Evolutionary conservation across 2,113 vertebrate species (phyloP).

Genomic region (Apodemus sylvaticus): DNA sequence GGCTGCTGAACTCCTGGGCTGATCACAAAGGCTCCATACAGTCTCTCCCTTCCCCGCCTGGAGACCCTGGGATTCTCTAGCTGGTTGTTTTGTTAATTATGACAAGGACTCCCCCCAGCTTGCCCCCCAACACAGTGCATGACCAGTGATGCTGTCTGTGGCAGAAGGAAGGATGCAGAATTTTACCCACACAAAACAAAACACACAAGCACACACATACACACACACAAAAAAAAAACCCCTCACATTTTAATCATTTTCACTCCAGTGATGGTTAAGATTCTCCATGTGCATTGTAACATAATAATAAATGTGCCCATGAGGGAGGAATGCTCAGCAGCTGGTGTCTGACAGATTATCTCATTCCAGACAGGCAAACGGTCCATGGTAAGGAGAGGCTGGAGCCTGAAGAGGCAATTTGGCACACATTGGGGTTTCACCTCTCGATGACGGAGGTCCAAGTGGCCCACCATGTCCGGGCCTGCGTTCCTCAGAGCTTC

Average conservation of each 20-base stretch:
- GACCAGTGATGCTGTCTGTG: conserved; percentile 47
- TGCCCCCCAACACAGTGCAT: accelerated
- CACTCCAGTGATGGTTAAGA: conserved; percentile 77
- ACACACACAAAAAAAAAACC: too few relatives aligned
- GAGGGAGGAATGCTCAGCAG: conserved; percentile 85
- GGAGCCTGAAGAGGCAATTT: conserved; percentile 77
- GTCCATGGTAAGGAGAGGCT: conserved; percentile 76
- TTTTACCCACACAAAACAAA: conserved; percentile 53
- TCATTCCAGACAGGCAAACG: conserved; percentile 84
- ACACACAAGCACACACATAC: background rate
- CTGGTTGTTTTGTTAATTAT: conserved; percentile 55
- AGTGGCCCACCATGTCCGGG: conserved; percentile 38
- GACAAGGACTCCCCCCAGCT: background rate
- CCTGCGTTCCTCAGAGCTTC: conserved; percentile 23
- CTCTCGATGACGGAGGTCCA: conserved; percentile 40
- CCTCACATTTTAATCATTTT: conserved; percentile 79
- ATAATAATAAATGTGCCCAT: conserved; percentile 87
- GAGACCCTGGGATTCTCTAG: conserved; percentile 65
- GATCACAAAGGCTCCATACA: conserved; percentile 76
- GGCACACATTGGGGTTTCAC: conserved; percentile 75
- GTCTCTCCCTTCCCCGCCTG: conserved; percentile 36
- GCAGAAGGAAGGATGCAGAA: conserved; percentile 66
- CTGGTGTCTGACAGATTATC: conserved; percentile 89
- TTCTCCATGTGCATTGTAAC: conserved; percentile 86
- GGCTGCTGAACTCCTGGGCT: conserved; percentile 78